Conservation (phyloP, 2,113 vertebrate genomes). For the Hemicordylus capensis region DNA sequence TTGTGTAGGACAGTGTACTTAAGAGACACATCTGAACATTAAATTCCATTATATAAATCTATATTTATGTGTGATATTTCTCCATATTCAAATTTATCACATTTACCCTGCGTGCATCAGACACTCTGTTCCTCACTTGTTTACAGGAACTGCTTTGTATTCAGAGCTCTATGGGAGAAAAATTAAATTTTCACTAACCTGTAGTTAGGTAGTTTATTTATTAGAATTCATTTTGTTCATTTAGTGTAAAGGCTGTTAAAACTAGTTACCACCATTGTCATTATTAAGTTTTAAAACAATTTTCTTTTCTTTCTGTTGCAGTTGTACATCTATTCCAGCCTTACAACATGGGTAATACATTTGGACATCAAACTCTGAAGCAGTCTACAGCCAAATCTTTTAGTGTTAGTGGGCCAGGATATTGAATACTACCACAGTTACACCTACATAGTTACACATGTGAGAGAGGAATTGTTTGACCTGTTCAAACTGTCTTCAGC, state of each 20-base stretch:
- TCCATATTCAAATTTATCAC: neutral
- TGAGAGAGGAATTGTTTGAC: conserved; percentile 59
- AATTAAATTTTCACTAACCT: too few species aligned
- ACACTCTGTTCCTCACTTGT: neutral
- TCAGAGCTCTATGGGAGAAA: neutral
- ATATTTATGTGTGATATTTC: neutral
- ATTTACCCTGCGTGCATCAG: neutral
- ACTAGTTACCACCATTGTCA: neutral
- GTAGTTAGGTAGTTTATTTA: too few species aligned
- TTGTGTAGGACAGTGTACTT: neutral
- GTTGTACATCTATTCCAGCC: conserved; percentile 69
- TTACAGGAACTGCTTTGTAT: neutral
- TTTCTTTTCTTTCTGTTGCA: conserved; percentile 65
- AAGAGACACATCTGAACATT: neutral
- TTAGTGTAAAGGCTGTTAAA: conserved; percentile 11
- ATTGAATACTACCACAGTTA: conserved; percentile 61
- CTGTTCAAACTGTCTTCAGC: conserved; percentile 52
- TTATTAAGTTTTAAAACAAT: conserved; percentile 44
- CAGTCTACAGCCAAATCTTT: conserved; percentile 57
- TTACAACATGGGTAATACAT: conserved; percentile 70
- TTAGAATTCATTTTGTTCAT: too few species aligned
- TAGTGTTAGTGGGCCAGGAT: conserved; percentile 64
- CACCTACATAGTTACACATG: conserved; percentile 19
- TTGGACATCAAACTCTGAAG: conserved; percentile 63
- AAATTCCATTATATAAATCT: neutral